Conservation (phyloP, 2,888 invertebrate species). For the Notodonta ziczac region DNA sequence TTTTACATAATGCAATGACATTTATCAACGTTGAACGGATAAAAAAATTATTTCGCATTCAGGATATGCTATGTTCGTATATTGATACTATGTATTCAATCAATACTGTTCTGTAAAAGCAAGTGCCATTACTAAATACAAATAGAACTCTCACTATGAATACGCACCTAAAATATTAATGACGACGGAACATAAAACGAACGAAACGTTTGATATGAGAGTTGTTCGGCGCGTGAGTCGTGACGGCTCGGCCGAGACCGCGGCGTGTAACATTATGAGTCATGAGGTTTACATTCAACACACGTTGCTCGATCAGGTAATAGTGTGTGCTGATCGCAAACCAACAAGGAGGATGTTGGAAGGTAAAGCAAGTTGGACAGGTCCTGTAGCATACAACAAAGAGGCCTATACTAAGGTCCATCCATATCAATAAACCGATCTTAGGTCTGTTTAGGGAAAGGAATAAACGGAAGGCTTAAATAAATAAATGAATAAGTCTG, state of each 20-base stretch:
- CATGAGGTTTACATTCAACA: conserved; percentile 3
- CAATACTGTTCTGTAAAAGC: not conserved
- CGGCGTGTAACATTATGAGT: not conserved
- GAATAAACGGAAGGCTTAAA: too few relatives aligned
- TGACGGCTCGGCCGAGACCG: not conserved
- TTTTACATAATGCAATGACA: too few relatives aligned
- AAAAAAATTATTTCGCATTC: too few relatives aligned
- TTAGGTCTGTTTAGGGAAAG: too few relatives aligned
- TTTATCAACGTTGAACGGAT: too few relatives aligned
- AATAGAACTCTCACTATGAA: conserved; percentile 1
- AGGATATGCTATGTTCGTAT: too few relatives aligned
- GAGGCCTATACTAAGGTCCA: not conserved
- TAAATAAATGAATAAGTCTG: too few relatives aligned
- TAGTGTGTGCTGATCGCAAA: conserved; percentile 3
- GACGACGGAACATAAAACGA: conserved; percentile 1
- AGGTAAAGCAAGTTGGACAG: not conserved
- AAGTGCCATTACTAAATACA: not conserved
- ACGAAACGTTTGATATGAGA: conserved; percentile 4
- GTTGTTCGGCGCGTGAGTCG: not conserved
- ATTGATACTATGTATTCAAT: too few relatives aligned
- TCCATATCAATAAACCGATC: too few relatives aligned
- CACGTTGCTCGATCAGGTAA: not conserved
- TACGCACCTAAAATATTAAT: conserved; percentile 4
- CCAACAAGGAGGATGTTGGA: not conserved
- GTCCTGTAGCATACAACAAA: not conserved